Conservation (phyloP, 2,113 vertebrate species). For the Ageneiosus marmoratus region DNA sequence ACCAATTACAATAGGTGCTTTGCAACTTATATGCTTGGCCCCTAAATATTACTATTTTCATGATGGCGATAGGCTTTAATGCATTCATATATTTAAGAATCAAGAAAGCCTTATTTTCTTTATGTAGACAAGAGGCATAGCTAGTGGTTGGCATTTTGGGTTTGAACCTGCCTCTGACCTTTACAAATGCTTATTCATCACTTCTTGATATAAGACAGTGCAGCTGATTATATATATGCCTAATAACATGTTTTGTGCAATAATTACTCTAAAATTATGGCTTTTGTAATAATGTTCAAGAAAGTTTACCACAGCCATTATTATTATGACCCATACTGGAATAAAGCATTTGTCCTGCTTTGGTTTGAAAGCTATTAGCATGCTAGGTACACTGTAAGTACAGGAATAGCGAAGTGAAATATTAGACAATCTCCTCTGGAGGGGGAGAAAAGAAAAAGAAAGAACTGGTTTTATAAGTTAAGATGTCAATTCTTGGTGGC, state of each 20-base stretch:
- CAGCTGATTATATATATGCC: constrained; percentile 1
- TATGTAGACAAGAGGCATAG: background rate
- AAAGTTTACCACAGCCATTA: background rate
- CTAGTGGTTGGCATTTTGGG: background rate
- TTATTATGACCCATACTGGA: background rate
- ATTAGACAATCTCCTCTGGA: background rate
- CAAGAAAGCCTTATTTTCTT: background rate
- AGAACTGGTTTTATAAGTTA: background rate
- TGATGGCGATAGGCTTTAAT: background rate
- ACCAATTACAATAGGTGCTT: too few relatives aligned
- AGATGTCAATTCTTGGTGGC: background rate
- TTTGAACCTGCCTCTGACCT: background rate
- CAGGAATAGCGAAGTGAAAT: background rate
- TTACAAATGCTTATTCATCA: background rate
- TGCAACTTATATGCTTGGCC: too few relatives aligned
- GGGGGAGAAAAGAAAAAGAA: background rate
- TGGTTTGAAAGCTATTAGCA: background rate
- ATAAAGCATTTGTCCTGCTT: background rate
- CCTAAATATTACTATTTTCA: background rate
- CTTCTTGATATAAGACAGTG: background rate
- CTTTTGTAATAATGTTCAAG: background rate
- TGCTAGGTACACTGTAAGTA: background rate
- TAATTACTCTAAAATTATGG: too few relatives aligned
- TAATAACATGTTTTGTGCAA: background rate
- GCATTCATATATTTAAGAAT: background rate